These are phyloP conservation scores for Oreocharis arfaki DNA, from an alignment of 2,113 vertebrate species.

Conservation along the genomic window DNA sequence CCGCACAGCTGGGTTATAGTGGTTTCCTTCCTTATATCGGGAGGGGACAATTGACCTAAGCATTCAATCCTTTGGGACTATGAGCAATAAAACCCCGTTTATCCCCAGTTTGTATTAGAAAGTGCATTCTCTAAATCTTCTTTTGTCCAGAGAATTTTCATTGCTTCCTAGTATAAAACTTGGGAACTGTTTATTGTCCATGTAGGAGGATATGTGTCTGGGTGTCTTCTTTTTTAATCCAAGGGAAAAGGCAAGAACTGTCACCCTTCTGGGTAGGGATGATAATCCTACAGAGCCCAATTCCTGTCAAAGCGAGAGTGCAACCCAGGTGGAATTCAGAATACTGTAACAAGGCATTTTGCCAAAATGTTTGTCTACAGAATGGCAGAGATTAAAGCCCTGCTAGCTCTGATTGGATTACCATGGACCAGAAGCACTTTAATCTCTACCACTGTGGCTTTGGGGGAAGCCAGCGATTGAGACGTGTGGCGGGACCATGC, in stretches of 20 bases:
- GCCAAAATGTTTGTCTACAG: conserved; percentile 48
- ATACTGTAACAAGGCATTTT: conserved; percentile 7
- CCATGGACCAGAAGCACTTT: conserved; percentile 54
- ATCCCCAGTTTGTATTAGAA: background rate
- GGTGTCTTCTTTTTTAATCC: background rate
- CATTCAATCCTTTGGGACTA: background rate
- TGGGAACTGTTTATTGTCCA: background rate
- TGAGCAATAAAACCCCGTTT: background rate
- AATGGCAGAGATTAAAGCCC: conserved; percentile 41
- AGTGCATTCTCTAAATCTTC: background rate
- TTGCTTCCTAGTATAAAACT: background rate
- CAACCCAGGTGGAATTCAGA: background rate
- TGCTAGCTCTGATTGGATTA: conserved; percentile 66
- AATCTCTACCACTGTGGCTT: conserved; percentile 46
- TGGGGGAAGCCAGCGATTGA: conserved; percentile 31
- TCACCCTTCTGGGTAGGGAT: background rate
- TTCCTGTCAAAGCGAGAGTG: background rate
- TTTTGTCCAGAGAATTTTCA: background rate
- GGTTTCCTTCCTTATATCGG: background rate
- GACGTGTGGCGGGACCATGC: background rate
- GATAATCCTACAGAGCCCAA: background rate
- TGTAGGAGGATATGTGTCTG: background rate
- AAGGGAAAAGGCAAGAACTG: background rate
- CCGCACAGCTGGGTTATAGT: background rate
- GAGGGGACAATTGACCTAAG: background rate